Base-by-base conservation (phyloP, 2,113 vertebrate species). In the Hypanus sabinus region DNA sequence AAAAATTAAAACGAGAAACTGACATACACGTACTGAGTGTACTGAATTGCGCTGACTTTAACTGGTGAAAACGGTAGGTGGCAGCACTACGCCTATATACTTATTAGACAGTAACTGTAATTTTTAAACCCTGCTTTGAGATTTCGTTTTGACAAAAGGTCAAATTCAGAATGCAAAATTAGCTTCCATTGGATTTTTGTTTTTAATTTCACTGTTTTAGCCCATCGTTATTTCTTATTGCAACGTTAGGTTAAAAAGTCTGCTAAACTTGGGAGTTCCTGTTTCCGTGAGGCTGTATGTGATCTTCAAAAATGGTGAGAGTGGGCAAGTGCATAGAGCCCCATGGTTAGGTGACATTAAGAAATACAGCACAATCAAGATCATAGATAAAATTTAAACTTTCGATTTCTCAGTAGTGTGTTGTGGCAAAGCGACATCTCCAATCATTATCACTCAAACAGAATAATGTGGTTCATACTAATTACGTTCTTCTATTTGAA, bases 31-130 rank as follows among this genome's bases (percentile, higher is more conserved):
- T 94, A 46, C 46, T 46, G 46, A 46, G 24, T 65, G 73, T 18
- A 55, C 87, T 62, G 6, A 71, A n/a, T 55, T 38, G 60, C 22
- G 36, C 93, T 94, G 27, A 22, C 57, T 62, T 55, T 60, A 24
- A 85, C 80, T 83, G 27, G 22, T 46, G 79, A 55, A 24, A 95
- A 96, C 99, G 96, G 98, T 97, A 99, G 99, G 97, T 99, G 99
- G 98, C 98, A 97, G 97, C 96, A 97, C 97, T 96, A 98, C 98
- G 98, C 97, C 97, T 97, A 95, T 73, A 55, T 65, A 3, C 0
- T 0, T 33, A 33, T 16, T 24, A 22, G 2, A 1, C n/a, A 4
- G 8, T 3, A 62, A 0, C 20, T 7, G 94, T 38, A 33, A 22
- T 20, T 33, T 33, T 91, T 36, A 18, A 91, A 3, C 36, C 60